Evolutionary conservation across 2,797 vertebrate genomes (phyloP).

Genomic region (Pyrocephalus nanus): DNA sequence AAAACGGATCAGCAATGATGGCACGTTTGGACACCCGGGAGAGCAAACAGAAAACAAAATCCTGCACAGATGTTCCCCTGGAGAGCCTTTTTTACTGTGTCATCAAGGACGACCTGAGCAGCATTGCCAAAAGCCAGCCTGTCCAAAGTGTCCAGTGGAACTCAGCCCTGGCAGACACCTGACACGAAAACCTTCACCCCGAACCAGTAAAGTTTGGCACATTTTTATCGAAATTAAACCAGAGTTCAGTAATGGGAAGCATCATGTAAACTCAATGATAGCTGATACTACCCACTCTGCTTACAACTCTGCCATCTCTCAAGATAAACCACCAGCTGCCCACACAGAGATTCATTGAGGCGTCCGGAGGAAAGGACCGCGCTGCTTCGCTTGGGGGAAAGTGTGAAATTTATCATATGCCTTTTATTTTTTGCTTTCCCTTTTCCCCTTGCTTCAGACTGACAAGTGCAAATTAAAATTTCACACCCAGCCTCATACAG

Average conservation of each 20-base stretch:
- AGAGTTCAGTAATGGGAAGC: conserved; percentile 33
- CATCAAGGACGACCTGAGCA: accelerated
- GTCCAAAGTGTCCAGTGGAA: neutral
- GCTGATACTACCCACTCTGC: conserved; percentile 44
- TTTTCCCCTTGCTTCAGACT: conserved; percentile 48
- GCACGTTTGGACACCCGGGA: neutral
- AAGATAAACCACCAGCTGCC: conserved; percentile 48
- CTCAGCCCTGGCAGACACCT: neutral
- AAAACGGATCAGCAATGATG: neutral
- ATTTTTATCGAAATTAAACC: neutral
- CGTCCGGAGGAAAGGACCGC: neutral
- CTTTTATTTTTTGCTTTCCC: conserved; percentile 36
- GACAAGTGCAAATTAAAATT: conserved; percentile 69
- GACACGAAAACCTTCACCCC: neutral
- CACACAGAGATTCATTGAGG: conserved; percentile 47
- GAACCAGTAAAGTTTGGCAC: neutral
- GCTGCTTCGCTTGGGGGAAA: neutral
- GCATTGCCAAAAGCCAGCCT: neutral
- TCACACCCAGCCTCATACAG: conserved; percentile 41
- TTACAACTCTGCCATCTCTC: conserved; percentile 39
- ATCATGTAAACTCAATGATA: neutral
- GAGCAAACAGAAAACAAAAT: neutral
- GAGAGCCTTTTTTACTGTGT: neutral
- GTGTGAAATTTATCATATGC: conserved; percentile 60
- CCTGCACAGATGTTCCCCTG: neutral